Percentiles rank a stretch among this genome's conserved stretches.
Conservation (phyloP, 64 coral and sea anemone genomes). For the Anthopleura sola region DNA sequence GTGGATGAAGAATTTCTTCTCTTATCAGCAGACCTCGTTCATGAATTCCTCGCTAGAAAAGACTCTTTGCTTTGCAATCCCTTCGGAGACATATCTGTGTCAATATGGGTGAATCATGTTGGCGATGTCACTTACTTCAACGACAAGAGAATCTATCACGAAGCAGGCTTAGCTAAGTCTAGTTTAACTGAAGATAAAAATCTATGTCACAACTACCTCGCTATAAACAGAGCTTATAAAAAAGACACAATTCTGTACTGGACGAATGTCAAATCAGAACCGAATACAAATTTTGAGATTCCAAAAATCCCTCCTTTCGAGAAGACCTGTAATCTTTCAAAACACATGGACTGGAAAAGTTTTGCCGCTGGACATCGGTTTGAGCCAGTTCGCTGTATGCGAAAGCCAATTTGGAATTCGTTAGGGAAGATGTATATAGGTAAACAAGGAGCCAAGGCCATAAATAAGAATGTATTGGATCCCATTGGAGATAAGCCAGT, state of each 20-base stretch:
- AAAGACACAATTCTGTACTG: slow-evolving; percentile 69
- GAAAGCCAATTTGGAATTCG: slow-evolving; percentile 62
- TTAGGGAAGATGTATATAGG: slow-evolving; percentile 62
- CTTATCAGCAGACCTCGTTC: slow-evolving; percentile 53
- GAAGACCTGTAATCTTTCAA: slow-evolving; percentile 51
- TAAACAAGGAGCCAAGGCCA: not conserved
- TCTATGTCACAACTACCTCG: slow-evolving; percentile 58
- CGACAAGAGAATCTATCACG: slow-evolving; percentile 68
- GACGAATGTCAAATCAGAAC: slow-evolving; percentile 47
- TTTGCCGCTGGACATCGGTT: slow-evolving; percentile 68
- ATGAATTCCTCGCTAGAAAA: slow-evolving; percentile 61
- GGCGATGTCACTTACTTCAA: slow-evolving; percentile 60
- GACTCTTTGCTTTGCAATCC: slow-evolving; percentile 72
- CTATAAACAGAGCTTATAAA: slow-evolving; percentile 72
- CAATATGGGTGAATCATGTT: slow-evolving; percentile 86
- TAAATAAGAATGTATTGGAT: not conserved
- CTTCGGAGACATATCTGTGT: slow-evolving; percentile 73
- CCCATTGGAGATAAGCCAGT: not conserved
- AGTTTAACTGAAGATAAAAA: slow-evolving; percentile 16
- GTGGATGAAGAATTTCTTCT: slow-evolving; percentile 88
- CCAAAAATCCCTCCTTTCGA: slow-evolving; percentile 55
- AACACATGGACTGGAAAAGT: slow-evolving; percentile 54
- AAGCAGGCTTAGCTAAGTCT: slow-evolving; percentile 45
- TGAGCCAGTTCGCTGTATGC: slow-evolving; percentile 49
- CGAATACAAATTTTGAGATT: slow-evolving; percentile 50